Base-by-base conservation (phyloP, 2,888 invertebrate genomes). In the Maniola hyperantus region DNA sequence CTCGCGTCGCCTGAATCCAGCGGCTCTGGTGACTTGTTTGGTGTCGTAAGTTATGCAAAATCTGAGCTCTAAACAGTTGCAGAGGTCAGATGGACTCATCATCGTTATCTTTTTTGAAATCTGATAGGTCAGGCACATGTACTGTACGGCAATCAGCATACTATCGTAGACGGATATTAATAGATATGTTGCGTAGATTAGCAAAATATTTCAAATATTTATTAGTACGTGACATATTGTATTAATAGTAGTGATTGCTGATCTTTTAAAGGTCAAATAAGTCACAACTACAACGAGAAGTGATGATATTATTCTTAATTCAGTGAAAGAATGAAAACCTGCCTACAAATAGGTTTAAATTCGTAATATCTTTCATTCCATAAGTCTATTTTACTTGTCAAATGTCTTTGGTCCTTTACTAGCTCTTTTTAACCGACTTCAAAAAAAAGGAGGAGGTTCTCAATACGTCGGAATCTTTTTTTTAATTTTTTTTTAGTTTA, bases 171-270 rank as follows among this genome's bases (percentile, higher is more conserved):
- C 26, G 7, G 34, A n/a, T 34, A 54, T 8, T 36, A 18, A 18
- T 39, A 55, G 55, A 55, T 55, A 36, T 11, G 5, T 13, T 13
- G n/a, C 11, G 10, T 13, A 15, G 10, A 55, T 55, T 55, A 55
- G 13, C 6, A 18, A 36, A 54, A n/a, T n/a, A 15, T 54, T 54
- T 34, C n/a, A 34, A 54, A n/a, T 54, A 39, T 55, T 36, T 36
- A 18, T 11, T 11, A 55, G 18, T 39, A 55, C 55, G 55, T 55
- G 55, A 39, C 18, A 55, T 39, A 39, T 34, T 11, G 39, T 55
- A 18, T 36, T 18, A 18, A 18, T 39, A 55, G 15, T n/a, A 34
- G 34, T 13, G 34, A 54, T 54, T 4, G n/a, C 15, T 36, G 34
- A n/a, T 15, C 7, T 34, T 8, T 54, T n/a, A 54, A 36, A 54